A percentile compares a stretch with the other conserved stretches of the same genome.
These are phyloP conservation scores for Camelus bactrianus DNA, from an alignment of 2,113 vertebrate genomes.

Conservation along the genomic window DNA sequence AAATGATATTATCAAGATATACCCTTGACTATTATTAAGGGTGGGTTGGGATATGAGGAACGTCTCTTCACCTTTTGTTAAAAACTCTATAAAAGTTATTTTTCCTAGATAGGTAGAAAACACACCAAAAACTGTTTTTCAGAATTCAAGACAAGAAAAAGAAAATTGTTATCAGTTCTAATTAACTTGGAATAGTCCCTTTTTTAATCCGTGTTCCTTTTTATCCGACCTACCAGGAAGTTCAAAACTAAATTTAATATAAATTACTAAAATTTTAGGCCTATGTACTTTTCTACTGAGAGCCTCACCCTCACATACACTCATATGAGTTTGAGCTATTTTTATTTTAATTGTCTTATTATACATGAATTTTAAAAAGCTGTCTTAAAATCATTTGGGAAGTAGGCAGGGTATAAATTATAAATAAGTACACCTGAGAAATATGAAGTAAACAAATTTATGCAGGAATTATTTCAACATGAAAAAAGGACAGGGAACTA, in stretches of 20 bases:
- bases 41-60: not conserved
- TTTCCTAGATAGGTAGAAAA: not conserved
- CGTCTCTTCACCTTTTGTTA: not conserved
- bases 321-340: constrained; percentile 23
- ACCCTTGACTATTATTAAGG: not conserved
- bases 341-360: constrained; percentile 62
- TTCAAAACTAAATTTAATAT: constrained; percentile 18
- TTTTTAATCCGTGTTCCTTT: not conserved
- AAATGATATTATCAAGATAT: not conserved
- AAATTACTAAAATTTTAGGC: not conserved
- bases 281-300: not conserved
- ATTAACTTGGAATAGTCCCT: not conserved
- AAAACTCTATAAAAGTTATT: not conserved
- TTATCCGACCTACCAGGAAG: not conserved
- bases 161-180: not conserved
- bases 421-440: constrained; percentile 57
- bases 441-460: constrained; percentile 64
- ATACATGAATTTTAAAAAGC: constrained; percentile 36
- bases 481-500: constrained; percentile 16
- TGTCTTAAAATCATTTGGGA: constrained; percentile 53
- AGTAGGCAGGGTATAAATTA: constrained; percentile 46
- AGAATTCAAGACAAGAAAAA: not conserved
- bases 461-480: constrained; percentile 60
- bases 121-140: not conserved
- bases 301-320: not conserved